Evolutionary conservation across 2,797 vertebrate genomes (phyloP).

Genomic region (Alcedo atthis): DNA sequence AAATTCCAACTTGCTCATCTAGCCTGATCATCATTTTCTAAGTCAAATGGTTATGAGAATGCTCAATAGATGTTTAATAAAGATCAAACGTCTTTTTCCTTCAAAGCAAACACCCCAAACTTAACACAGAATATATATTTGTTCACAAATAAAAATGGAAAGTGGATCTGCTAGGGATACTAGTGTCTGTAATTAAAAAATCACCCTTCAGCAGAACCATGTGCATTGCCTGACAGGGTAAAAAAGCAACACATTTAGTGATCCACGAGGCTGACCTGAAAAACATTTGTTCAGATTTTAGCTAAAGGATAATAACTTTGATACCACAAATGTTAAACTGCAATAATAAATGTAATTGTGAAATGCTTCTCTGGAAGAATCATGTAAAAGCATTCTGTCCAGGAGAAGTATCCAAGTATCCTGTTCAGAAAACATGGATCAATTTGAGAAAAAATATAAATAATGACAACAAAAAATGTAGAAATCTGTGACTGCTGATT

Average conservation of each 20-base stretch:
- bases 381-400: not conserved
- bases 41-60: not conserved
- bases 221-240: not conserved
- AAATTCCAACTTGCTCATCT: conserved; percentile 21
- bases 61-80: conserved; percentile 23
- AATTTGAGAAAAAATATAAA: not conserved
- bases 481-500: not conserved
- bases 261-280: not conserved
- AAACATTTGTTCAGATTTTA: not conserved
- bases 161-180: not conserved
- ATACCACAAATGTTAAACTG: not conserved
- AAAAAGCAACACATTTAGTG: not conserved
- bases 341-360: not conserved
- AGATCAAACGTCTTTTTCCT: not conserved
- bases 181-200: not conserved
- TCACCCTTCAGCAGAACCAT: not conserved
- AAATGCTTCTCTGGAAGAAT: not conserved
- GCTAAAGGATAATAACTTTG: not conserved
- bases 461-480: not conserved
- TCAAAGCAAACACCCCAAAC: not conserved
- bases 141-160: not conserved
- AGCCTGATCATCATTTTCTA: not conserved
- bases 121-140: not conserved
- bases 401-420: not conserved
- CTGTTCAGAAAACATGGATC: not conserved